Conservation (phyloP, 2,888 invertebrate genomes). For the Ornithoptera priamus region DNA sequence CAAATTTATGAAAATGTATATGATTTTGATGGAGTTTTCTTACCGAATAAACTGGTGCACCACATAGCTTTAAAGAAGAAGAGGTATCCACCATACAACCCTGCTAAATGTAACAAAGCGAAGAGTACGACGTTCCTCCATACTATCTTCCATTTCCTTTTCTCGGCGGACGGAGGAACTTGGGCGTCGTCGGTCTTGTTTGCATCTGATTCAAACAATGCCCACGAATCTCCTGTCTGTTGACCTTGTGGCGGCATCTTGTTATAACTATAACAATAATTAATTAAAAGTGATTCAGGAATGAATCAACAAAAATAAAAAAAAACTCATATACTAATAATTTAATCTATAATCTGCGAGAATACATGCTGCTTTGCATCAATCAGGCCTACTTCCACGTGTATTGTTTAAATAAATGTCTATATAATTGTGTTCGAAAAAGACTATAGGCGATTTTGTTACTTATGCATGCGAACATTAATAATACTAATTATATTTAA, state of each 20-base stretch:
- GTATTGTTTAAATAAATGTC: background rate
- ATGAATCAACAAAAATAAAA: background rate
- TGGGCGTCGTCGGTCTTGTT: constrained; percentile 44
- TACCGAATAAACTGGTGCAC: constrained; percentile 84
- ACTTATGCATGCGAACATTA: background rate
- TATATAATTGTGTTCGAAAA: background rate
- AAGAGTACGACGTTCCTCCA: constrained; percentile 91
- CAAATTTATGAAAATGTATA: background rate
- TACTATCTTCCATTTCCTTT: constrained; percentile 82
- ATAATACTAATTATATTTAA: background rate
- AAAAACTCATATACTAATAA: background rate
- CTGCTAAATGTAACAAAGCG: constrained; percentile 84
- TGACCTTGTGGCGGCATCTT: constrained; percentile 71
- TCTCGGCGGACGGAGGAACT: constrained; percentile 72
- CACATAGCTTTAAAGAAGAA: constrained; percentile 86
- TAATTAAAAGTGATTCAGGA: background rate
- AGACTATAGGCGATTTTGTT: background rate
- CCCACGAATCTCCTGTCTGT: constrained; percentile 56
- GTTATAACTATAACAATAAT: background rate
- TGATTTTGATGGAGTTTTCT: constrained; percentile 48
- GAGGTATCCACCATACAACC: constrained; percentile 87
- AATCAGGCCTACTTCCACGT: background rate
- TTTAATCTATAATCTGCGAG: too few relatives aligned
- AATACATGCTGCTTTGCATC: background rate
- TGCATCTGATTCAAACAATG: constrained; percentile 64